Conservation (phyloP, 1,140 invertebrate genomes). For the Heliconius melpomene region DNA sequence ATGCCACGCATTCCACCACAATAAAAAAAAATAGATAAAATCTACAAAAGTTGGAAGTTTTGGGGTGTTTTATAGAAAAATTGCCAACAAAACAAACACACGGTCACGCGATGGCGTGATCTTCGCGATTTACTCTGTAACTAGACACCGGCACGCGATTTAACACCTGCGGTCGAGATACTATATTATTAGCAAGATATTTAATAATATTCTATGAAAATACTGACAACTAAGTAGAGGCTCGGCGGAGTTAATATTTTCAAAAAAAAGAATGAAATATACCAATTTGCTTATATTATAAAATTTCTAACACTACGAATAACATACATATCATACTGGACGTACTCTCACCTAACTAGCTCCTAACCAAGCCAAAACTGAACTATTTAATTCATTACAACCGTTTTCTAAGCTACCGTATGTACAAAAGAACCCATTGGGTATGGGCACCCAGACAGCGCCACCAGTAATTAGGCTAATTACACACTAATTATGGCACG, state of each 20-base stretch:
- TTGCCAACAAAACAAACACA: background rate
- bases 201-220: background rate
- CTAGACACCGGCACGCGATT: background rate
- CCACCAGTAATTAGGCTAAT: conserved; percentile 6
- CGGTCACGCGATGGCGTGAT: conserved; percentile 3
- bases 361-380: too few relatives aligned
- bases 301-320: too few relatives aligned
- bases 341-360: too few relatives aligned
- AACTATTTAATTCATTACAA: background rate
- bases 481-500: conserved; percentile 4
- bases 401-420: background rate
- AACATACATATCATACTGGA: too few relatives aligned
- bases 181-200: background rate
- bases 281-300: too few relatives aligned
- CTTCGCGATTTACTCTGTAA: conserved; percentile 2
- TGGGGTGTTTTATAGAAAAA: background rate
- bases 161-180: conserved; percentile 10
- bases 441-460: background rate
- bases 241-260: background rate
- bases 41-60: background rate
- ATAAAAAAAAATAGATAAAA: conserved; percentile 12
- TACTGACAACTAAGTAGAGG: background rate
- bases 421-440: background rate
- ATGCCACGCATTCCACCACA: background rate
- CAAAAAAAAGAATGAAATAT: too few relatives aligned